Conservation (phyloP, 2,113 vertebrate genomes). For the Mionectes macconnelli region DNA sequence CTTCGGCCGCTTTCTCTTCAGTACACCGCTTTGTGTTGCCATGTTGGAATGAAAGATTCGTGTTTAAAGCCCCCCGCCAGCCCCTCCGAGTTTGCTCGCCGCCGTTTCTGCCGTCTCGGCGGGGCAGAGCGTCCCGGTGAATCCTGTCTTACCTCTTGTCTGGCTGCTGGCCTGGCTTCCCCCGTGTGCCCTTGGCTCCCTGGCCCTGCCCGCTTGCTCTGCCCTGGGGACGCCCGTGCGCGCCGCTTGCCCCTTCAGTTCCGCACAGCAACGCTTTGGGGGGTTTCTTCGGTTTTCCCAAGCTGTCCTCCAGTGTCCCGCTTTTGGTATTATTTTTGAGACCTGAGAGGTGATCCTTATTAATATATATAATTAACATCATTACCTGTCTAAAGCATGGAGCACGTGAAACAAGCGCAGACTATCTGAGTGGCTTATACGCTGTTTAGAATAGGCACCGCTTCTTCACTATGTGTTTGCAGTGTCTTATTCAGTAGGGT, state of each 20-base stretch:
- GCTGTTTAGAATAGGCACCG: background rate
- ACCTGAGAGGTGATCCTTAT: background rate
- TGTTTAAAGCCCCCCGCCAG: background rate
- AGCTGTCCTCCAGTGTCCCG: background rate
- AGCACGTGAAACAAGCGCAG: background rate
- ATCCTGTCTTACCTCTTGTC: fast-evolving
- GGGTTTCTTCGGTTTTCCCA: background rate
- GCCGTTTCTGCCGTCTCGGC: too few relatives aligned
- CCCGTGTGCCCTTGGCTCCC: fast-evolving
- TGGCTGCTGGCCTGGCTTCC: background rate
- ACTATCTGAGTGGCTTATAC: background rate
- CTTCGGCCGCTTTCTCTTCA: fast-evolving
- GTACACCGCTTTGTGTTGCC: fast-evolving
- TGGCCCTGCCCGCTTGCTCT: fast-evolving
- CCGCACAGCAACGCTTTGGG: background rate
- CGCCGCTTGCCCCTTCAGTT: fast-evolving
- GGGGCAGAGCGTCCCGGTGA: too few relatives aligned
- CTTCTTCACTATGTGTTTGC: background rate
- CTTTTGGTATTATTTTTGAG: background rate
- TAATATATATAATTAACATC: background rate
- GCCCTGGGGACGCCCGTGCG: fast-evolving
- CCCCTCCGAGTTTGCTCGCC: fast-evolving
- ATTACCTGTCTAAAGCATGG: background rate
- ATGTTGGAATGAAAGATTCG: fast-evolving
- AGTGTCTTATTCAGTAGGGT: background rate